Evolutionary conservation across 1,140 invertebrate species (phyloP).

Genomic region (Mycetomoellerius zeteki): DNA sequence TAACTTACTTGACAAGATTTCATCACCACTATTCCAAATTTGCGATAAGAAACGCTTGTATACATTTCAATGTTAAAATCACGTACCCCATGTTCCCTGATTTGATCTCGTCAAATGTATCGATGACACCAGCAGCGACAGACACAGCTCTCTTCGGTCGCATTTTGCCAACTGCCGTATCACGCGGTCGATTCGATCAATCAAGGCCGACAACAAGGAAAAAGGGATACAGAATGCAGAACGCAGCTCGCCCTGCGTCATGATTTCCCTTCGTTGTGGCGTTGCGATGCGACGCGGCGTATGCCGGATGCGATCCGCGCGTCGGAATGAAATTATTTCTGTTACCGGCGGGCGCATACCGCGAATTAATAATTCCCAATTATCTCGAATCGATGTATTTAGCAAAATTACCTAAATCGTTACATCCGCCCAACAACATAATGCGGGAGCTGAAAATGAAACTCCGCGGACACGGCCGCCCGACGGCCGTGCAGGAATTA

Average conservation of each 20-base stretch:
- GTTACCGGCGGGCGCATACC: slow-evolving; percentile 64
- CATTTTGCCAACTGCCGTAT: slow-evolving; percentile 57
- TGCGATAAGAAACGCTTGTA: slow-evolving; percentile 34
- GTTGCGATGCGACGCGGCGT: slow-evolving; percentile 52
- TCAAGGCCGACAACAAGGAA: slow-evolving; percentile 65
- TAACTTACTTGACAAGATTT: neutral
- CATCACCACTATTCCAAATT: neutral
- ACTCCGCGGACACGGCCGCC: slow-evolving; percentile 52
- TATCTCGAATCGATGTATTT: slow-evolving; percentile 69
- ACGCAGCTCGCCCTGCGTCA: slow-evolving; percentile 34
- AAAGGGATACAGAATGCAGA: slow-evolving; percentile 51
- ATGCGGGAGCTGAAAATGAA: slow-evolving; percentile 68
- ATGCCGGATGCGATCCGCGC: slow-evolving; percentile 62
- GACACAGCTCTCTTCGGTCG: slow-evolving; percentile 52
- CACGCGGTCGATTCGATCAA: slow-evolving; percentile 63
- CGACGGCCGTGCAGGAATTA: slow-evolving; percentile 45
- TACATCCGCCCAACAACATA: slow-evolving; percentile 68
- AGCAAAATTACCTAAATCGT: slow-evolving; percentile 69
- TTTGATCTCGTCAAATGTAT: slow-evolving; percentile 59
- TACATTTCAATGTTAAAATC: slow-evolving; percentile 37
- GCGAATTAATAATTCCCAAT: slow-evolving; percentile 69
- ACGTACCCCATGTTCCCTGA: slow-evolving; percentile 37
- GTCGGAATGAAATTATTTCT: slow-evolving; percentile 66
- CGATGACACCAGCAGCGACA: slow-evolving; percentile 59
- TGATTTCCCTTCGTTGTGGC: slow-evolving; percentile 55